A percentile compares a stretch with the other conserved stretches of the same genome.
Evolutionary conservation across 2,888 invertebrate species (phyloP).

Genomic region (Dryocosmus kuriphilus): DNA sequence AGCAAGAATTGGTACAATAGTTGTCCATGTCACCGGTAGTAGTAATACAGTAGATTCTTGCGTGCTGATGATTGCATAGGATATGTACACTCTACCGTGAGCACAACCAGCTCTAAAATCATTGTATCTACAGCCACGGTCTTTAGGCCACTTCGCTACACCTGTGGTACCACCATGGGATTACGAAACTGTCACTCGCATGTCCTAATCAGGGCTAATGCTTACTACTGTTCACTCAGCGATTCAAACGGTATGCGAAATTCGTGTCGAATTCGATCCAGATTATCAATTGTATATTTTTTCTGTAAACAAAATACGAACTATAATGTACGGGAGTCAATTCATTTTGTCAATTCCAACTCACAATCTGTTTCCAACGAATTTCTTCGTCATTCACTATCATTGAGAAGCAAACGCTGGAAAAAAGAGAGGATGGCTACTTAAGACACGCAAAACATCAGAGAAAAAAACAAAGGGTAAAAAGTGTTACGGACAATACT

Average conservation of each 20-base stretch:
- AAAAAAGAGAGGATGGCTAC: too few species aligned
- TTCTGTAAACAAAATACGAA: background rate
- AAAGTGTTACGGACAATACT: too few species aligned
- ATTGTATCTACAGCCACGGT: slow-evolving; percentile 59
- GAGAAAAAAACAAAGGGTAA: too few species aligned
- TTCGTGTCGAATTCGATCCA: slow-evolving; percentile 28
- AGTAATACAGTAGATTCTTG: slow-evolving; percentile 66
- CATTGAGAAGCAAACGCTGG: too few species aligned
- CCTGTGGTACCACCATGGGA: slow-evolving; percentile 56
- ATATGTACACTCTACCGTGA: slow-evolving; percentile 65
- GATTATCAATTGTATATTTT: slow-evolving; percentile 26
- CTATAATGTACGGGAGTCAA: slow-evolving; percentile 19
- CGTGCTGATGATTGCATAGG: slow-evolving; percentile 70
- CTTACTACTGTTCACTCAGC: slow-evolving; percentile 56
- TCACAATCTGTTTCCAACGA: background rate
- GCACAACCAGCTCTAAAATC: slow-evolving; percentile 64
- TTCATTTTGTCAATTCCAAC: background rate
- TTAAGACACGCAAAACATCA: too few species aligned
- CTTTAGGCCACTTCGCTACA: slow-evolving; percentile 59
- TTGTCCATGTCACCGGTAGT: slow-evolving; percentile 61
- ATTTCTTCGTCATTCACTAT: background rate
- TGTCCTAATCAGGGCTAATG: slow-evolving; percentile 69
- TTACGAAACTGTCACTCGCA: slow-evolving; percentile 66
- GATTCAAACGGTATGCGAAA: slow-evolving; percentile 52
- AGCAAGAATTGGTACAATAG: slow-evolving; percentile 1